These are phyloP conservation scores for Drosophila diplacantha DNA, from an alignment of 2,888 invertebrate species.

Conservation along the genomic window DNA sequence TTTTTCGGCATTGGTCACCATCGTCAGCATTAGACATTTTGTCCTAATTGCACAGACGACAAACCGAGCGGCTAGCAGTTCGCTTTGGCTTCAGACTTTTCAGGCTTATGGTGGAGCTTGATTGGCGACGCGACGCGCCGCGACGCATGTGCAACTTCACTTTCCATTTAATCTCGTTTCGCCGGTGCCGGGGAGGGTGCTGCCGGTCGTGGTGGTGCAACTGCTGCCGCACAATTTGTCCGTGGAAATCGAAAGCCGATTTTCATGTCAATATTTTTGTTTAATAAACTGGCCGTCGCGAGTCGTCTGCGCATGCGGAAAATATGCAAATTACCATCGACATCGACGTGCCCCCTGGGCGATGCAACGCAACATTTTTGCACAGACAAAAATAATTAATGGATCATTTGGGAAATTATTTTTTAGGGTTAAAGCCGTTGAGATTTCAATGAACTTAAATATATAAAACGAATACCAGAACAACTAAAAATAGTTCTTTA, in stretches of 20 bases:
- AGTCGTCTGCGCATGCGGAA: conserved; percentile 64
- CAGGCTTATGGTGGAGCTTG: conserved; percentile 31
- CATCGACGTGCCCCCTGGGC: conserved; percentile 37
- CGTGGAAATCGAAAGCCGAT: conserved; percentile 70
- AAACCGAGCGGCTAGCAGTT: conserved; percentile 46
- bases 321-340: conserved; percentile 65
- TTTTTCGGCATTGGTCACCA: conserved; percentile 59
- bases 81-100: conserved; percentile 15
- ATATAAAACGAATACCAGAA: too few species aligned
- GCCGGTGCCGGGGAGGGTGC: conserved; percentile 10
- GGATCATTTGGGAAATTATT: too few species aligned
- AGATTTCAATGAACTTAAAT: too few species aligned
- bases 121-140: conserved; percentile 63
- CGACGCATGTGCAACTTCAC: conserved; percentile 63
- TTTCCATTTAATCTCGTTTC: conserved; percentile 71
- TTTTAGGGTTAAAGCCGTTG: too few species aligned
- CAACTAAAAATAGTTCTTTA: too few species aligned
- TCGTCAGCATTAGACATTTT: conserved; percentile 67
- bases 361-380: conserved; percentile 22
- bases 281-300: conserved; percentile 54
- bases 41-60: conserved; percentile 68
- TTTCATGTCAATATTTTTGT: conserved; percentile 71
- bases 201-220: conserved; percentile 38
- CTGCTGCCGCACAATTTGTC: conserved; percentile 67
- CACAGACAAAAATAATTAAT: not conserved